Percentiles rank a stretch among this genome's conserved stretches.
Conservation (phyloP, 2,113 vertebrate genomes). For the Aspidoscelis tigris region DNA sequence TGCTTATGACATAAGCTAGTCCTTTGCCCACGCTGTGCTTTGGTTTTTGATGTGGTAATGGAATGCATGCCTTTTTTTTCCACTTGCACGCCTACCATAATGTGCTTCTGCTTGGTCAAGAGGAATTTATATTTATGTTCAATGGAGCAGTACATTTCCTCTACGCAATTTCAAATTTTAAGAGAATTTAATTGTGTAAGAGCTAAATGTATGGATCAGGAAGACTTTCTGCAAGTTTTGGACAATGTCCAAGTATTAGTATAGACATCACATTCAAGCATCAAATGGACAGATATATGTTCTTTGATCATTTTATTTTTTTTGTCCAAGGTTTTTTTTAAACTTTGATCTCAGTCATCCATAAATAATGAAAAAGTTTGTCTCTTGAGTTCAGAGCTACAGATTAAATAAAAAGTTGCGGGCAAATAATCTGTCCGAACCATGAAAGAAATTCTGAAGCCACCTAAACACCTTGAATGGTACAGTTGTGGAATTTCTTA, state of each 20-base stretch:
- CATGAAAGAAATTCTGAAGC: not conserved
- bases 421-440: not conserved
- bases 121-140: not conserved
- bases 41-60: conserved; percentile 19
- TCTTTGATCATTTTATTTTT: not conserved
- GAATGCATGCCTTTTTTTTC: conserved; percentile 2
- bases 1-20: conserved; percentile 20
- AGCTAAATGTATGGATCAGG: not conserved
- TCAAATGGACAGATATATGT: not conserved
- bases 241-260: not conserved
- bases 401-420: not conserved
- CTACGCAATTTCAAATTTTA: not conserved
- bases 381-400: not conserved
- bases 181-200: not conserved
- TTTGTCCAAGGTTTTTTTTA: not conserved
- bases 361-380: not conserved
- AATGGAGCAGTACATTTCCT: conserved; percentile 3
- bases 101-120: not conserved
- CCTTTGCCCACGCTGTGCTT: conserved; percentile 1
- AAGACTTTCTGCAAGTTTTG: not conserved
- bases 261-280: not conserved
- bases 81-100: not conserved
- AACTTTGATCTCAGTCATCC: not conserved
- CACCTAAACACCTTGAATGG: not conserved
- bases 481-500: not conserved